Conservation (phyloP, 2,113 vertebrate species). For the Ctenomys sociabilis region DNA sequence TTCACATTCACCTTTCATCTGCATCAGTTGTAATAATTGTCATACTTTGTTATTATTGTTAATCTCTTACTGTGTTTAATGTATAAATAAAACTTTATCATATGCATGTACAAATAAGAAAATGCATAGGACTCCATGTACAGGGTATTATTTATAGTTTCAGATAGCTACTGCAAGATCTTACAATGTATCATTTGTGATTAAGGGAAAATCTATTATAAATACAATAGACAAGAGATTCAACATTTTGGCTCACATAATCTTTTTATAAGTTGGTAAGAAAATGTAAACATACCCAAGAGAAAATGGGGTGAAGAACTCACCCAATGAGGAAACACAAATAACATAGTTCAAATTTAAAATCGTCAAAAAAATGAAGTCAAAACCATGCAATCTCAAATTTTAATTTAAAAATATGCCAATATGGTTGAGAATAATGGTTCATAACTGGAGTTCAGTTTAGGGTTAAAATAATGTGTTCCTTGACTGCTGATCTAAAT, state of each 20-base stretch:
- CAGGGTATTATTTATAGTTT: not conserved
- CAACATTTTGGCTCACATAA: not conserved
- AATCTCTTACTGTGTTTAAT: not conserved
- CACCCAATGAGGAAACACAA: not conserved
- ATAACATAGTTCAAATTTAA: not conserved
- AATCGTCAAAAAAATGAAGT: slow-evolving; percentile 22
- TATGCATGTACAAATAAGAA: not conserved
- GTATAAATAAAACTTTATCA: not conserved
- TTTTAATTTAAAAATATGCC: slow-evolving; percentile 26
- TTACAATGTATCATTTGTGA: not conserved
- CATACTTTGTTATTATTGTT: not conserved
- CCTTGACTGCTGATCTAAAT: not conserved
- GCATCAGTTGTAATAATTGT: not conserved
- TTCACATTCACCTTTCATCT: not conserved
- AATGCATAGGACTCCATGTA: not conserved
- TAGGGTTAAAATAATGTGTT: not conserved
- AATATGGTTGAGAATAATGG: not conserved
- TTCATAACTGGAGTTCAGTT: not conserved
- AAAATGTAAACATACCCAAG: not conserved
- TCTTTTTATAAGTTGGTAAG: not conserved
- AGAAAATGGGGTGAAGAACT: not conserved
- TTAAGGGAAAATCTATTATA: not conserved
- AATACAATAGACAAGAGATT: not conserved
- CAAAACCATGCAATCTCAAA: not conserved
- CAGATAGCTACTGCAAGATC: not conserved